A percentile compares a stretch with the other conserved stretches of the same genome.
Conservation (phyloP, 1,140 invertebrate genomes). For the Berghia stephanieae region DNA sequence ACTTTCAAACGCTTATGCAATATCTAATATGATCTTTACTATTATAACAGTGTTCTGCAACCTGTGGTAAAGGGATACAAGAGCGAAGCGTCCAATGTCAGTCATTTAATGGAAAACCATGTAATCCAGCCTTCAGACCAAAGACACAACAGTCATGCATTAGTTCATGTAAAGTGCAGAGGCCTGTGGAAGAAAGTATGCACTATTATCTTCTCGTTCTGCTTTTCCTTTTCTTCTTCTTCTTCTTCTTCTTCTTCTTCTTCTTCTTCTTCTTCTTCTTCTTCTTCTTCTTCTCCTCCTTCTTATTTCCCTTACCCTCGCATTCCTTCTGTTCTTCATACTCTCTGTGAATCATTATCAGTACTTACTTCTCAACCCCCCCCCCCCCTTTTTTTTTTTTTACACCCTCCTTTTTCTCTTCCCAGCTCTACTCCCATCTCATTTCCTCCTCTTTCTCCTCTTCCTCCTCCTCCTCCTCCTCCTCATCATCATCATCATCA, state of each 20-base stretch:
- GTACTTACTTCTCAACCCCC: too few relatives aligned
- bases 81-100: slow-evolving; percentile 74
- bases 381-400: background rate
- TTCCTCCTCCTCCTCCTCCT: background rate
- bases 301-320: background rate
- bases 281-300: background rate
- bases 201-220: background rate
- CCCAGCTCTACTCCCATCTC: background rate
- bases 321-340: background rate
- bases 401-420: background rate
- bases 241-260: background rate
- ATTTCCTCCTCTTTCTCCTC: background rate
- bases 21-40: background rate
- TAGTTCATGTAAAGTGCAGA: slow-evolving; percentile 37
- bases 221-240: background rate
- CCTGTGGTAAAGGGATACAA: slow-evolving; percentile 77
- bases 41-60: slow-evolving; percentile 74
- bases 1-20: background rate
- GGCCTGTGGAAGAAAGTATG: slow-evolving; percentile 17
- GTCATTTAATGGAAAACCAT: slow-evolving; percentile 68
- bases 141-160: slow-evolving; percentile 41
- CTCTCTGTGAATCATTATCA: background rate
- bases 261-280: background rate
- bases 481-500: background rate
- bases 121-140: slow-evolving; percentile 41